phyloP scores from a whole-genome alignment of 2,888 invertebrate species.

The Colostygia pectinataria region DNA sequence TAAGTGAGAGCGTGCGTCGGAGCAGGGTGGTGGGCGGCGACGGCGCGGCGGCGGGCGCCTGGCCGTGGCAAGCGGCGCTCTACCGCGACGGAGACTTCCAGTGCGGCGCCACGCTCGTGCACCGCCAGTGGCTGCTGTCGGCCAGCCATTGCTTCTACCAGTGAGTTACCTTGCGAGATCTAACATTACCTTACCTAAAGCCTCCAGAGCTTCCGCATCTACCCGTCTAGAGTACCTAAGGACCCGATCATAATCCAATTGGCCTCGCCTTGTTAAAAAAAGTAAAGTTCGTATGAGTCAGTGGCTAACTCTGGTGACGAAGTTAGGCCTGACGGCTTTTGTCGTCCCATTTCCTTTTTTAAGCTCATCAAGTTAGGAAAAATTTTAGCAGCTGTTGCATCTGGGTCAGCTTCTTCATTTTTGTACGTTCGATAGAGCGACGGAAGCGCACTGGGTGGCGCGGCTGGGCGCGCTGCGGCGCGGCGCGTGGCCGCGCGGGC shows the following conservation, averaged over 20 bases:
- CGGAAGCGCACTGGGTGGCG: constrained; percentile 90
- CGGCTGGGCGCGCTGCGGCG: constrained; percentile 89
- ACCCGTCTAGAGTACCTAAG: too few relatives aligned
- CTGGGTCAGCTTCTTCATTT: too few relatives aligned
- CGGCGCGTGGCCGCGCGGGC: constrained; percentile 88
- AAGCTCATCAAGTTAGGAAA: too few relatives aligned
- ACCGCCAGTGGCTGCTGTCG: constrained; percentile 88
- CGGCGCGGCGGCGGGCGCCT: constrained; percentile 89
- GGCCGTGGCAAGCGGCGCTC: constrained; percentile 94
- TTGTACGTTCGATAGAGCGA: constrained; percentile 82
- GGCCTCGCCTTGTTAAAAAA: too few relatives aligned
- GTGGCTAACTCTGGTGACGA: too few relatives aligned
- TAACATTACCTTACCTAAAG: too few relatives aligned
- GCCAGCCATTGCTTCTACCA: constrained; percentile 92
- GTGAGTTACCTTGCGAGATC: constrained; percentile 80
- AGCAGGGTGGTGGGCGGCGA: constrained; percentile 91
- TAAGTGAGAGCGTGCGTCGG: constrained; percentile 73
- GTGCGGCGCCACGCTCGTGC: constrained; percentile 90
- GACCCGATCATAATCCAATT: too few relatives aligned
- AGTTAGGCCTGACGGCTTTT: too few relatives aligned
- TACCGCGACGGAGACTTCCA: constrained; percentile 93
- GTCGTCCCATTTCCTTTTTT: too few relatives aligned
- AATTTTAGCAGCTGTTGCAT: too few relatives aligned
- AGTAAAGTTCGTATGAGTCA: too few relatives aligned
- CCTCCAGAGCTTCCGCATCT: too few relatives aligned